Percentiles rank a stretch among this genome's conserved stretches.
phyloP scores from a whole-genome alignment of 1,140 invertebrate genomes.

The Ceratitis capitata region DNA sequence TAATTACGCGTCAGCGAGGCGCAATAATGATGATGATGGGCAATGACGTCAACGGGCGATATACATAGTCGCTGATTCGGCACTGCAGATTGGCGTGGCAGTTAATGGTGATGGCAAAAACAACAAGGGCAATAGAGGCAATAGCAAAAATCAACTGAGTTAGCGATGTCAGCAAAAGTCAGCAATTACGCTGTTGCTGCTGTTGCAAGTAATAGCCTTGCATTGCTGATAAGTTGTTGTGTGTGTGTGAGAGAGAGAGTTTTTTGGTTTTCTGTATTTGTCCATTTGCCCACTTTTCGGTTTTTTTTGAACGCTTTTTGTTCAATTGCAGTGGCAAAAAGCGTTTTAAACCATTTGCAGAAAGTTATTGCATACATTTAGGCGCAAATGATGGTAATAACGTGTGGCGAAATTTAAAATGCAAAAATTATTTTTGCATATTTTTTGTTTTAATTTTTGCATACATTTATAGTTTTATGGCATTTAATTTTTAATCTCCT shows the following conservation, averaged over 20 bases:
- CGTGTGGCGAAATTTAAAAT: not conserved
- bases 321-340: not conserved
- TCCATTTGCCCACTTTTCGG: not conserved
- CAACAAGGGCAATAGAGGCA: not conserved
- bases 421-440: not conserved
- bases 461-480: not conserved
- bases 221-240: not conserved
- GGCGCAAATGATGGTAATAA: not conserved
- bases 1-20: slow-evolving; percentile 28
- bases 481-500: not conserved
- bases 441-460: not conserved
- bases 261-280: not conserved
- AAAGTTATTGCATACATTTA: slow-evolving; percentile 31
- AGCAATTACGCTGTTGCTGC: not conserved
- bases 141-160: not conserved
- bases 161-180: not conserved
- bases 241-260: not conserved
- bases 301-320: not conserved
- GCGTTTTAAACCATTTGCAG: not conserved
- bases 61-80: not conserved
- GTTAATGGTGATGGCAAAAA: slow-evolving; percentile 26
- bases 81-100: slow-evolving; percentile 20
- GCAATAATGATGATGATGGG: not conserved
- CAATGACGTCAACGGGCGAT: too few relatives aligned
- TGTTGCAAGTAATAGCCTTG: not conserved